phyloP scores from a whole-genome alignment of 2,113 vertebrate genomes.

The Hypomesus transpacificus region DNA sequence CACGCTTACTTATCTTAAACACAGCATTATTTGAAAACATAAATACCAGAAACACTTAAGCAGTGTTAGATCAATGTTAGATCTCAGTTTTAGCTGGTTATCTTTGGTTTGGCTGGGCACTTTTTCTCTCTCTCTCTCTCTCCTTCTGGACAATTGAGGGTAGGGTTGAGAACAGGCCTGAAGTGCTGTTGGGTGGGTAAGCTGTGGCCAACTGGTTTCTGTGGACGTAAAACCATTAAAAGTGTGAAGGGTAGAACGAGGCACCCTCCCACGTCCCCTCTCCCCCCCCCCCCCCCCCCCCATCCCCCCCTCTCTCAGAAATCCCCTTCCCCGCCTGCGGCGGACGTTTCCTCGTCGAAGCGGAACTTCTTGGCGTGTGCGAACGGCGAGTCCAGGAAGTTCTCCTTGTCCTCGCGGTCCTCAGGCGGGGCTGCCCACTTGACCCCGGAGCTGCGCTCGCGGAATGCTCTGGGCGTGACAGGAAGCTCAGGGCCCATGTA shows the following conservation, averaged over 20 bases:
- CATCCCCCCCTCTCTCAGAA: conserved; percentile 33
- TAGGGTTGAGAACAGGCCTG: conserved; percentile 2
- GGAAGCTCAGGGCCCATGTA: conserved; percentile 55
- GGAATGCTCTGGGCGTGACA: conserved; percentile 48
- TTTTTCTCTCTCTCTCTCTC: not conserved
- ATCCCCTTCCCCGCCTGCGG: conserved; percentile 46
- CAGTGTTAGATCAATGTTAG: conserved; percentile 9
- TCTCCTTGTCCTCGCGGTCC: conserved; percentile 88
- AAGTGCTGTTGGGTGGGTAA: conserved; percentile 10
- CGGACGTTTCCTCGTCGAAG: conserved; percentile 74
- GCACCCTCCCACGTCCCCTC: not conserved
- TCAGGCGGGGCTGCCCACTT: conserved; percentile 72
- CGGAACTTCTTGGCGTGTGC: conserved; percentile 81
- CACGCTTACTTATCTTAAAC: conserved; percentile 31
- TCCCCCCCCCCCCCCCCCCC: not conserved
- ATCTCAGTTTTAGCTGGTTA: conserved; percentile 44
- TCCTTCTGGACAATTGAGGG: conserved; percentile 12
- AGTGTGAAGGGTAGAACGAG: conserved; percentile 9
- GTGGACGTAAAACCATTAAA: conserved; percentile 49
- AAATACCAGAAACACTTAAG: conserved; percentile 11
- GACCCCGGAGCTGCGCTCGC: conserved; percentile 67
- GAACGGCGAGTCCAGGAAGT: conserved; percentile 81
- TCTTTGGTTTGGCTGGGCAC: conserved; percentile 59
- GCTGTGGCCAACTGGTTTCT: conserved; percentile 24
- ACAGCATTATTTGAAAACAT: conserved; percentile 16